phyloP scores from a whole-genome alignment of 1,140 invertebrate species.

The Plodia interpunctella region DNA sequence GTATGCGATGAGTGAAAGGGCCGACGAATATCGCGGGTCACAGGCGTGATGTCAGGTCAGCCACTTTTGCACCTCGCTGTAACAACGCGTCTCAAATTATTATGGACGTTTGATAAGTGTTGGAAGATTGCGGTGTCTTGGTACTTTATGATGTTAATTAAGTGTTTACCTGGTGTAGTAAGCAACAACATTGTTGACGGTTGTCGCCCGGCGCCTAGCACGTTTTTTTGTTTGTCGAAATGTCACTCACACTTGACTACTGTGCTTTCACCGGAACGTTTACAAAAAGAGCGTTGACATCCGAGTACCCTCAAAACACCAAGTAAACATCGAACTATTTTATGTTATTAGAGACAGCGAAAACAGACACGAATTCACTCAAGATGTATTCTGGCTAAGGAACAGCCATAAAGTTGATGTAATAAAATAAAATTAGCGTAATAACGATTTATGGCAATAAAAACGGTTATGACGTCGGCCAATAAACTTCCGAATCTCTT shows the following conservation, averaged over 20 bases:
- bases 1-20: conserved; percentile 35
- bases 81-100: conserved; percentile 78
- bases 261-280: conserved; percentile 26
- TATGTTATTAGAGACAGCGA: conserved; percentile 20
- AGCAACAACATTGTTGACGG: conserved; percentile 31
- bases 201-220: conserved; percentile 14
- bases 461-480: conserved; percentile 60
- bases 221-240: conserved; percentile 30
- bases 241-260: conserved; percentile 29
- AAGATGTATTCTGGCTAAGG: conserved; percentile 40
- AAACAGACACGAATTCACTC: conserved; percentile 18
- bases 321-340: conserved; percentile 19
- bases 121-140: conserved; percentile 63
- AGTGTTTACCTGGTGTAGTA: conserved; percentile 45
- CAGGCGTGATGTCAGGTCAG: conserved; percentile 77
- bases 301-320: conserved; percentile 16
- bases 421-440: conserved; percentile 62
- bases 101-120: conserved; percentile 77
- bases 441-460: conserved; percentile 68
- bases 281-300: conserved; percentile 32
- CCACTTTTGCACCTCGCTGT: conserved; percentile 76
- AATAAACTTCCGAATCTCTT: conserved; percentile 62
- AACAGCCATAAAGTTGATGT: conserved; percentile 43
- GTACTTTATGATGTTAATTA: conserved; percentile 74
- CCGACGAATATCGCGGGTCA: conserved; percentile 57